A percentile compares a stretch with the other conserved stretches of the same genome.
Conservation (phyloP, 2,888 invertebrate species). For the Cataglyphis albicans region DNA sequence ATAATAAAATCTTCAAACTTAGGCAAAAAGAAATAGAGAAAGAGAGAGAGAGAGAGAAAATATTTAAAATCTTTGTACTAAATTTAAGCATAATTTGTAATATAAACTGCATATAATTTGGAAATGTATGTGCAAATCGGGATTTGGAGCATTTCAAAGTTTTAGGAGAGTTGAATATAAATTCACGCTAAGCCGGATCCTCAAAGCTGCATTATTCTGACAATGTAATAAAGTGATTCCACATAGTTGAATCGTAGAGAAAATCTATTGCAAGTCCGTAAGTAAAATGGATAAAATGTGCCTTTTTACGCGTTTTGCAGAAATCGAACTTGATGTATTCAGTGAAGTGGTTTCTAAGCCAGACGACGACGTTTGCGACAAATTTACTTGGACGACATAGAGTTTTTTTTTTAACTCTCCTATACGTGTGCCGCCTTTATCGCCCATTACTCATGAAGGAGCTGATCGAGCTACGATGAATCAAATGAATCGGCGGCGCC, state of each 20-base stretch:
- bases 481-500: constrained; percentile 29
- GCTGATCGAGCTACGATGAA: constrained; percentile 27
- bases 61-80: neutral
- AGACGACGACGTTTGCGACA: constrained; percentile 12
- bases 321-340: constrained; percentile 1
- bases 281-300: constrained; percentile 8
- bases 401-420: constrained; percentile 24
- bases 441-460: constrained; percentile 27
- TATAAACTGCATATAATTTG: neutral
- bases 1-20: neutral
- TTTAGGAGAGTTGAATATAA: neutral
- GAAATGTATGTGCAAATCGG: neutral
- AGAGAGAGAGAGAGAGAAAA: neutral
- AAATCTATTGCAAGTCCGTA: neutral
- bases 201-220: constrained; percentile 5
- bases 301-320: constrained; percentile 25
- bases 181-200: constrained; percentile 2
- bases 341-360: constrained; percentile 24
- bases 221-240: constrained; percentile 19
- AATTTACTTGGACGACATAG: neutral
- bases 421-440: constrained; percentile 30
- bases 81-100: neutral
- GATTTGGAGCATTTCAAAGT: neutral
- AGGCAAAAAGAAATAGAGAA: neutral
- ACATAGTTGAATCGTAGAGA: neutral